Percentiles rank a stretch among this genome's conserved stretches.
Conservation (phyloP, 2,888 invertebrate species). For the Psococerastis gibbosa region DNA sequence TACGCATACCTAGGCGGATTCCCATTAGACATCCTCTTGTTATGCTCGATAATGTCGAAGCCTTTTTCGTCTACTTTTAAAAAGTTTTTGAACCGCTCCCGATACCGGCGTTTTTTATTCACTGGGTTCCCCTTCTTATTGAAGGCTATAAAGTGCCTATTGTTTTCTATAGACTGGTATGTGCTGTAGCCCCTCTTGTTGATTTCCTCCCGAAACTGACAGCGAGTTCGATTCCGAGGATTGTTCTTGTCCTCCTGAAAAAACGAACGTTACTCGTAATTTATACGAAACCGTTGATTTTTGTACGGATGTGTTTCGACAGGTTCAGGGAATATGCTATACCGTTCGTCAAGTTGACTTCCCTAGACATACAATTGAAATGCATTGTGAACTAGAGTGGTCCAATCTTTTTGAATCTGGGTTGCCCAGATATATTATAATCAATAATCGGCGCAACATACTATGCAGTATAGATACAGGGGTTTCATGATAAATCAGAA, state of each 20-base stretch:
- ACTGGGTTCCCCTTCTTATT: conserved; percentile 38
- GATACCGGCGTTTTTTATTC: conserved; percentile 27
- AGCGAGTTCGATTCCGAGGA: conserved; percentile 24
- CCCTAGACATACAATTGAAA: too few species aligned
- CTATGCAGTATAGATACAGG: too few species aligned
- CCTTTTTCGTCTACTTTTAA: conserved; percentile 36
- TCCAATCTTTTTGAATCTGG: too few species aligned
- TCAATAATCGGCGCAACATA: too few species aligned
- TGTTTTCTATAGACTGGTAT: conserved; percentile 39
- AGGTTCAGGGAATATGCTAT: too few species aligned
- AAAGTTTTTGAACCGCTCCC: conserved; percentile 38
- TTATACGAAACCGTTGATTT: too few species aligned
- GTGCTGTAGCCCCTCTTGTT: conserved; percentile 41
- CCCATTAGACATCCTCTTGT: conserved; percentile 30
- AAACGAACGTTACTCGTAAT: too few species aligned
- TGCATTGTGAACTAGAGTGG: too few species aligned
- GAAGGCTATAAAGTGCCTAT: conserved; percentile 41
- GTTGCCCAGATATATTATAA: too few species aligned
- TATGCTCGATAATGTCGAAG: conserved; percentile 42
- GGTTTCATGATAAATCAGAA: too few species aligned
- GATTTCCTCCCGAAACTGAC: conserved; percentile 41
- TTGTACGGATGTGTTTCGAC: too few species aligned
- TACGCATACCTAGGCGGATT: conserved; percentile 2
- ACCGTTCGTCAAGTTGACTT: too few species aligned
- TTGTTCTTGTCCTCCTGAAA: not conserved